Percentiles rank a stretch among this genome's conserved stretches.
phyloP scores from a whole-genome alignment of 1,140 invertebrate genomes.

The Megalonaias nervosa region DNA sequence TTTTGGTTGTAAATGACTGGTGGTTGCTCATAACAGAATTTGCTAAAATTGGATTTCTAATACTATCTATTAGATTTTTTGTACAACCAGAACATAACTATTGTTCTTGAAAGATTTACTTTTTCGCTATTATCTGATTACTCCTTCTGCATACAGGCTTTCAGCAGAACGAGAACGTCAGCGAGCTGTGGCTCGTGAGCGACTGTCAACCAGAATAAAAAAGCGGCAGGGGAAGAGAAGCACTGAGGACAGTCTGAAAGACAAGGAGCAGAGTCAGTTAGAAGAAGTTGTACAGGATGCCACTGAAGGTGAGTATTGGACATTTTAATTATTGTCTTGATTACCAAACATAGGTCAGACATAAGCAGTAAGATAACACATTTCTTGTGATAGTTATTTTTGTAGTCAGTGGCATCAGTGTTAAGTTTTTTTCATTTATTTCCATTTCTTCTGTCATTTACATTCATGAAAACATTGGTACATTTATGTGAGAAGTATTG shows the following conservation, averaged over 20 bases:
- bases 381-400: not conserved
- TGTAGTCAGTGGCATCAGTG: too few relatives aligned
- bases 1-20: too few relatives aligned
- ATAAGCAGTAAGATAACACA: not conserved
- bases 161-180: constrained; percentile 53
- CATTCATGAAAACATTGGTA: not conserved
- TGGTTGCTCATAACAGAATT: too few relatives aligned
- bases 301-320: constrained; percentile 6
- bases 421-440: too few relatives aligned
- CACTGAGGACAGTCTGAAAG: constrained; percentile 35
- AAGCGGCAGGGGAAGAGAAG: constrained; percentile 33
- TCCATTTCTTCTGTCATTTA: not conserved
- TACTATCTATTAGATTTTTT: too few relatives aligned
- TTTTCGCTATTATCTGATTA: too few relatives aligned
- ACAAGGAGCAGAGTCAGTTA: constrained; percentile 33
- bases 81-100: too few relatives aligned
- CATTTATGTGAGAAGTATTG: too few relatives aligned
- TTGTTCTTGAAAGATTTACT: too few relatives aligned
- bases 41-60: too few relatives aligned
- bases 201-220: constrained; percentile 47
- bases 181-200: constrained; percentile 52
- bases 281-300: constrained; percentile 11
- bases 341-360: not conserved
- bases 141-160: constrained; percentile 38
- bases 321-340: not conserved